Percentiles rank a stretch among this genome's conserved stretches.
phyloP scores from a whole-genome alignment of 2,797 vertebrate species.

The Cossypha polioptera region DNA sequence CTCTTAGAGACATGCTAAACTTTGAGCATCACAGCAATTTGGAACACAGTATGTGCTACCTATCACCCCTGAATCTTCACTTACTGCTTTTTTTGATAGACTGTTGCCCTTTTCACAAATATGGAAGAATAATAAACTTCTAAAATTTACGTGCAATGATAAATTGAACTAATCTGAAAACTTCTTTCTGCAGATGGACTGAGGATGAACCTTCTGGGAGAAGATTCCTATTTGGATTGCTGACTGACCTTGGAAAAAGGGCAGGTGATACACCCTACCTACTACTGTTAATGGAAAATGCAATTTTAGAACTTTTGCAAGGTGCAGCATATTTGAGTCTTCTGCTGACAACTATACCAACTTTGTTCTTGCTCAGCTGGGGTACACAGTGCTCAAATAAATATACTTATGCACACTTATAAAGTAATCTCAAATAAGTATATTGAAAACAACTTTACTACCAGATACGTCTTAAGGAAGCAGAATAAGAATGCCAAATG shows the following conservation, averaged over 20 bases:
- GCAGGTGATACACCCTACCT: background rate
- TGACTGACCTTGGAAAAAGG: background rate
- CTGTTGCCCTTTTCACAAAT: background rate
- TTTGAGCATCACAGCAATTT: background rate
- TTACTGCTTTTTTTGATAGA: background rate
- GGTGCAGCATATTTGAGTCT: background rate
- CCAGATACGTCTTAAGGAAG: background rate
- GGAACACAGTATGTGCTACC: background rate
- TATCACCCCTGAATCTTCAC: background rate
- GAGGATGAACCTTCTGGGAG: background rate
- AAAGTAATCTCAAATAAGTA: background rate
- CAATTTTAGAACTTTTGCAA: background rate
- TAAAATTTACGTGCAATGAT: background rate
- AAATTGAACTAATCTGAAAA: background rate
- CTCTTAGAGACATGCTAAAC: background rate
- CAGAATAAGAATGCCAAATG: background rate
- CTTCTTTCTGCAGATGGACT: background rate
- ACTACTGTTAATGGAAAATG: background rate
- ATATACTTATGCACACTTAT: background rate
- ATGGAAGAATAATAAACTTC: background rate
- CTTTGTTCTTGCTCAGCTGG: background rate
- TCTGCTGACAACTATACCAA: background rate
- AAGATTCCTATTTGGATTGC: background rate
- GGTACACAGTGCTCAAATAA: background rate
- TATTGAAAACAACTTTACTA: background rate